Evolutionary conservation across 2,113 vertebrate species (phyloP), one percentile per base, ranked within the genome.

Genomic region (Otis tarda): DNA sequence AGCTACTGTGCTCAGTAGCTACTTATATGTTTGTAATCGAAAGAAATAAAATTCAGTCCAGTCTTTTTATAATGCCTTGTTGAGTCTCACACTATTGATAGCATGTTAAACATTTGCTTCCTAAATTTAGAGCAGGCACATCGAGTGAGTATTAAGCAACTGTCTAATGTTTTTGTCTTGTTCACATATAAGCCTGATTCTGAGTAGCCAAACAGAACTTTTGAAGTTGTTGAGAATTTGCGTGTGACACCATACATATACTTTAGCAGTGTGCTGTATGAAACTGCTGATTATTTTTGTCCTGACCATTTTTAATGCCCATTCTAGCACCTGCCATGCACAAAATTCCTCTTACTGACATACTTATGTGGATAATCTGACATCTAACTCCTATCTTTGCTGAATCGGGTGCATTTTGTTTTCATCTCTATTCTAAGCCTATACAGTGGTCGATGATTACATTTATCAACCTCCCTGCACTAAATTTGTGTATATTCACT

Each of bases 401-500:
- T 79, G 77, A 92, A 73, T 89, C 57, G 79, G 89, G 59, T 91
- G 50, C 41, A 53, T 90, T 94, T 73, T 84, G 33, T 83, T 94
- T 96, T 95, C 89, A 87, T 91, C 88, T 89, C 49, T 75, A 33
- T 89, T 76, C 65, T 76, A 73, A 92, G 63, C 18, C 78, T 85
- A 61, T 55, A 14, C 2, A 0, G 76, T 69, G 52, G 69, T 93
- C 21, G 7, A 41, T 79, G 86, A 86, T 71, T 75, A 64, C 65
- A 24, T 95, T 83, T 96, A 77, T 92, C 87, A 94, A 63, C 92
- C 15, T 89, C 12, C 11, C 15, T 85, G 33, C 61, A 33, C 33
- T 79, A 85, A 91, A 82, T 84, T 73, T 90, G 52, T 87, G 83
- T 33, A 31, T 79, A 60, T 22, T 93, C 45, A 35, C 41, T 50